Evolutionary conservation across 2,888 invertebrate genomes (phyloP), one percentile per base, ranked within the genome.

Genomic region (Acleris emargana): DNA sequence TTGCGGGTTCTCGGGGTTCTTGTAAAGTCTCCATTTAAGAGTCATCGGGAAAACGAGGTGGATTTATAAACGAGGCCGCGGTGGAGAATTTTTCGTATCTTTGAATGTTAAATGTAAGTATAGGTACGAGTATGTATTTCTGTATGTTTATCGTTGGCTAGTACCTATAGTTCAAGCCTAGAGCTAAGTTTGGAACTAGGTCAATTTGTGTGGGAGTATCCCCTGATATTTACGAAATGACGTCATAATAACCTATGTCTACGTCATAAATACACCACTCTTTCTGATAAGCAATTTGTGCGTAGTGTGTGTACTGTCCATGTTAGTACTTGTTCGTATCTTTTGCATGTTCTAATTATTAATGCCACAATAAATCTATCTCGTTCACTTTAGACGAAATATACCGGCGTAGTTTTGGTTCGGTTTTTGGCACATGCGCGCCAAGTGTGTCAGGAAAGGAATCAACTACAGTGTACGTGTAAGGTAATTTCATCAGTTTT

Each of bases 401-500:
- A 25, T 59, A 49, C n/a, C 22, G 54, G 53, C 53, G 18, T 64
- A 28, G 52, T 11, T 28, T 47, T 58, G 11, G 53, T 47, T 53
- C 32, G 45, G 22, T 47, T 49, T 58, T 58, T 38, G 58, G 42
- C 18, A 47, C 38, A 16, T 38, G 55, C 28, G 53, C 28, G 67
- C 67, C 67, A 67, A 58, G 57, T 51, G 59, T 60, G 60, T 63
- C 63, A 54, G 17, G 38, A 11, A 49, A 11, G 17, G 42, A 59
- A 42, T 22, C 47, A 45, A 18, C 52, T 25, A 55, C 20, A n/a
- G 1, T 49, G 18, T 18, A 58, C 28, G 45, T 61, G 61, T 18
- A 42, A 66, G 66, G 59, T 64, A 68, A 67, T 60, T 50, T 51
- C 28, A 38, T 54, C 7, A 43, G 28, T 67, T 67, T 38, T 69